Evolutionary conservation across 2,113 vertebrate species (phyloP).

Genomic region (Leucopsar rothschildi): DNA sequence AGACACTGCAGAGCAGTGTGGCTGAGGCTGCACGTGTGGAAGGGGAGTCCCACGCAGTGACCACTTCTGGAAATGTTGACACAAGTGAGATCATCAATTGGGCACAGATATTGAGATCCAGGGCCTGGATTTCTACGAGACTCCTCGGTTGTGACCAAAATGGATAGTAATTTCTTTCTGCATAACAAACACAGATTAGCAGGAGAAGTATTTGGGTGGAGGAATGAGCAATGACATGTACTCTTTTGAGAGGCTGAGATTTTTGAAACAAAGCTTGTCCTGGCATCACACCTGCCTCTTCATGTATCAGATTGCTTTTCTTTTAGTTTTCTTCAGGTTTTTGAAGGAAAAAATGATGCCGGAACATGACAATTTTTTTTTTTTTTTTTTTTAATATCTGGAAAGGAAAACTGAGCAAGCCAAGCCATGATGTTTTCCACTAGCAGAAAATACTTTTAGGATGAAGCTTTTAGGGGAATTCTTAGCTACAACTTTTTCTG

Average conservation of each 20-base stretch:
- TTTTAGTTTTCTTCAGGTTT: not conserved
- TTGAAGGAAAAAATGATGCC: not conserved
- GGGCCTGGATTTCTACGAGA: not conserved
- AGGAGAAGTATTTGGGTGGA: not conserved
- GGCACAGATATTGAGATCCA: slow-evolving; percentile 6
- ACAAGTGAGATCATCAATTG: not conserved
- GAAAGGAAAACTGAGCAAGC: not conserved
- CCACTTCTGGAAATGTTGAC: not conserved
- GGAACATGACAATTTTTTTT: not conserved
- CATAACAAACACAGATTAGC: slow-evolving; percentile 10
- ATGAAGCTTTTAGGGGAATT: not conserved
- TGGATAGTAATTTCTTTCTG: slow-evolving; percentile 20
- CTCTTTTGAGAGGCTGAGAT: not conserved
- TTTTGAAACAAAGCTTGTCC: not conserved
- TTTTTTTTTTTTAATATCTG: not conserved
- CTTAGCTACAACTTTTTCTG: not conserved
- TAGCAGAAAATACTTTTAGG: not conserved
- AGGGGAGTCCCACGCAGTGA: not conserved
- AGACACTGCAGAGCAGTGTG: accelerated
- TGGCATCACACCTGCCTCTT: not conserved
- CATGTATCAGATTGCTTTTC: not conserved
- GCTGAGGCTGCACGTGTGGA: not conserved
- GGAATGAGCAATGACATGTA: not conserved
- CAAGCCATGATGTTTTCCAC: not conserved
- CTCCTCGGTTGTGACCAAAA: not conserved